Conservation (phyloP, 2,888 invertebrate genomes). For the Drosophila hamatofila region DNA sequence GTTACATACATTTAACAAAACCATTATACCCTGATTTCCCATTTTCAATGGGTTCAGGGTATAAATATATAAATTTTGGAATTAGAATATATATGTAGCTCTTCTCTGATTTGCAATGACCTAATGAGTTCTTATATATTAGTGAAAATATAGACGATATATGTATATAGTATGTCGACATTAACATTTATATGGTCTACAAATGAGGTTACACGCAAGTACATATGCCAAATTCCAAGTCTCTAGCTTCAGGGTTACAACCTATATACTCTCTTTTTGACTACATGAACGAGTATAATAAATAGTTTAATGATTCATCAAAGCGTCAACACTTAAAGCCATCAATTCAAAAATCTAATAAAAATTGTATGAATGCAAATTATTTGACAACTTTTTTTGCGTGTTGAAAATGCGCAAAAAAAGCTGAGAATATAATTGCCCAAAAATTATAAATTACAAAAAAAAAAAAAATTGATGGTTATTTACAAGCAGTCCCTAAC, state of each 20-base stretch:
- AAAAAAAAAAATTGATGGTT: slow-evolving; percentile 38
- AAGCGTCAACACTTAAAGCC: slow-evolving; percentile 14
- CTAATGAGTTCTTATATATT: no score
- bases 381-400: slow-evolving; percentile 14
- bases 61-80: no score
- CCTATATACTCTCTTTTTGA: not conserved
- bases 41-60: no score
- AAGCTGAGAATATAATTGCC: slow-evolving; percentile 41
- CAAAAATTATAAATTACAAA: slow-evolving; percentile 21
- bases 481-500: slow-evolving; percentile 36
- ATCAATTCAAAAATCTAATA: slow-evolving; percentile 20
- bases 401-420: slow-evolving; percentile 19
- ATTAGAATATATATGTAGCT: no score
- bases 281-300: slow-evolving; percentile 6
- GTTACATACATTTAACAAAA: no score
- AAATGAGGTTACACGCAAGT: not conserved
- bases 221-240: not conserved
- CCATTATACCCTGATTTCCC: no score
- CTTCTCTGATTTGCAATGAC: not conserved
- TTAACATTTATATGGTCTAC: not conserved
- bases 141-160: not conserved
- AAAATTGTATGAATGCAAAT: slow-evolving; percentile 39
- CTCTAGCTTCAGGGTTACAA: not conserved
- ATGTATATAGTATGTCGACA: not conserved
- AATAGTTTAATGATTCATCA: slow-evolving; percentile 37